A percentile compares a stretch with the other conserved stretches of the same genome.
Conservation (phyloP, 2,113 vertebrate genomes). For the Epinephelus fuscoguttatus region DNA sequence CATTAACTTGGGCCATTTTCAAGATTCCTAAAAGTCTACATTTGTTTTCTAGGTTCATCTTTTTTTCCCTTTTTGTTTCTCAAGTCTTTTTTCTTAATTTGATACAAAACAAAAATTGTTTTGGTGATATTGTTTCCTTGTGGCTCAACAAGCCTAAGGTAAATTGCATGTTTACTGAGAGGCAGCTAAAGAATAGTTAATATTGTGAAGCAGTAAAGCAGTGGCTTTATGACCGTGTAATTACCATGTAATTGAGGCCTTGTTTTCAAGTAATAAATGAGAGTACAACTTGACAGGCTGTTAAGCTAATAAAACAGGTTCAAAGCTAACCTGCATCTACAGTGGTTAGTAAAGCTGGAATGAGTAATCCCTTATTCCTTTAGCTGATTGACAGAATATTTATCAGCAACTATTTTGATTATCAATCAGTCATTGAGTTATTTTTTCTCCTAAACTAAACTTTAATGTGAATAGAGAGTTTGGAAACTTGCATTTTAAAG, state of each 20-base stretch:
- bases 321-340: constrained; percentile 41
- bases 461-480: neutral
- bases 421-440: neutral
- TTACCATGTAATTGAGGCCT: constrained; percentile 76
- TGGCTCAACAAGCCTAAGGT: constrained; percentile 18
- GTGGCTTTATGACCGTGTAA: constrained; percentile 73
- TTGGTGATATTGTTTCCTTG: constrained; percentile 16
- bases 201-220: constrained; percentile 63
- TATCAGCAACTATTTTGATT: neutral
- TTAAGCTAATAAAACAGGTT: constrained; percentile 66
- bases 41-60: constrained; percentile 2
- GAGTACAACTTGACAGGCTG: constrained; percentile 66
- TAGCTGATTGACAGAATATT: neutral
- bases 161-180: constrained; percentile 57
- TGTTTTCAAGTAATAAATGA: constrained; percentile 76
- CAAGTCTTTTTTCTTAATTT: neutral
- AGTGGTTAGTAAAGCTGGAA: constrained; percentile 1
- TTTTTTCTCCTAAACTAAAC: neutral
- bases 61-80: no score
- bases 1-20: constrained; percentile 36
- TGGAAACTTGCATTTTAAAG: neutral
- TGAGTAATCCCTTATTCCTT: neutral
- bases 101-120: constrained; percentile 1
- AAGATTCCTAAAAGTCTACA: constrained; percentile 14
- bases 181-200: constrained; percentile 49